Evolutionary conservation across 2,113 vertebrate genomes (phyloP), one percentile per base, ranked within the genome.

Genomic region (Psittacara wagleri): DNA sequence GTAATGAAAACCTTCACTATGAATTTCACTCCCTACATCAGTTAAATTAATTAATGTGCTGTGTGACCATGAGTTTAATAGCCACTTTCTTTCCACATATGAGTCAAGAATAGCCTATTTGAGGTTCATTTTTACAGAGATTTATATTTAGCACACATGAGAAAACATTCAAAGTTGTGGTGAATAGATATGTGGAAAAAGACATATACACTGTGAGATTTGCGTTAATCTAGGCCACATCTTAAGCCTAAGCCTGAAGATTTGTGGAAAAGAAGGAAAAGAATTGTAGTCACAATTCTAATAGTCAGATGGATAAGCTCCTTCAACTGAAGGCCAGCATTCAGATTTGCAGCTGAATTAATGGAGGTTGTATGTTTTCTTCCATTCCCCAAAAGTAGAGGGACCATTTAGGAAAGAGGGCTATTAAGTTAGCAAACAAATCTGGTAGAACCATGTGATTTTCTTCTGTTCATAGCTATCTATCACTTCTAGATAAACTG

Each of bases 221-320:
- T 81, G 35, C 39, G 17, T 92, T 83, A 64, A 81, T 82, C 88
- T 92, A 86, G 92, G 84, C 91, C 91, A 48, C 48, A 37, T 75
- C 44, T 75, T 88, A 90, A 86, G 11, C 35, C 61, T 88, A 72
- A 83, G 0, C 15, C 51, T 92, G 76, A 79, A 78, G 73, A 66
- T 78, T 77, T 87, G 41, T 64, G 35, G 43, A 81, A 75, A 83
- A 33, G 28, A 92, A n/a, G 64, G 17, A 57, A 54, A 86, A 81
- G 19, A 92, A 74, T 24, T 68, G 72, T 33, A 81, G 76, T 72
- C 61, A 51, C 44, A 68, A 49, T 72, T 39, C 52, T 86, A 64
- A 35, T 72, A 75, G 68, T 90, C 73, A 82, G 43, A 52, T 74
- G 44, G 73, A 76, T 81, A 92, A 82, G 17, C 43, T 70, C 54